Conservation (phyloP, 2,113 vertebrate species). For the Petromus typicus region DNA sequence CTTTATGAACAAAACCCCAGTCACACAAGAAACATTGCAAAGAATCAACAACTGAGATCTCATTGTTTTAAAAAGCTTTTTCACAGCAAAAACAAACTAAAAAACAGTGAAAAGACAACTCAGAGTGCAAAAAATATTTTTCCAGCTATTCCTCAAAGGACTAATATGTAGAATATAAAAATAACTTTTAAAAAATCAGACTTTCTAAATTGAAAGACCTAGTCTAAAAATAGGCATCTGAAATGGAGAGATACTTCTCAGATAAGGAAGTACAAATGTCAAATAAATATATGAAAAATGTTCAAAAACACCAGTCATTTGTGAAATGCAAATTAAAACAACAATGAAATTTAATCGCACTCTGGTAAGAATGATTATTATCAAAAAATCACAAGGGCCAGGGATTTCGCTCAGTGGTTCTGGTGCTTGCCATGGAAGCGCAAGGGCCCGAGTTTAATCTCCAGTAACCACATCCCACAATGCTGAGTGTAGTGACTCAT, state of each 20-base stretch:
- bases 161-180: background rate
- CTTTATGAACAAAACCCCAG: background rate
- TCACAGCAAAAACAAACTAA: background rate
- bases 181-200: background rate
- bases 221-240: background rate
- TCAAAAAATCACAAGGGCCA: too few species aligned
- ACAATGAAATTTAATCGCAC: background rate
- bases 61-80: background rate
- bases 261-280: background rate
- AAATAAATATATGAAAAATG: background rate
- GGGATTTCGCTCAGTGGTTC: too few species aligned
- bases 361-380: background rate
- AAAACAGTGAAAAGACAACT: background rate
- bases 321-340: background rate
- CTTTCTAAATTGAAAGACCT: background rate
- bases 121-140: background rate
- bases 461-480: too few species aligned
- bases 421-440: too few species aligned
- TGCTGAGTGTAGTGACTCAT: too few species aligned
- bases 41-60: background rate
- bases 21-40: background rate
- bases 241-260: background rate
- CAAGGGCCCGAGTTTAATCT: too few species aligned
- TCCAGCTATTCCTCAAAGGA: background rate
- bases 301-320: background rate